These are phyloP conservation scores for Ibycter americanus DNA, from an alignment of 2,797 vertebrate genomes.

Conservation along the genomic window DNA sequence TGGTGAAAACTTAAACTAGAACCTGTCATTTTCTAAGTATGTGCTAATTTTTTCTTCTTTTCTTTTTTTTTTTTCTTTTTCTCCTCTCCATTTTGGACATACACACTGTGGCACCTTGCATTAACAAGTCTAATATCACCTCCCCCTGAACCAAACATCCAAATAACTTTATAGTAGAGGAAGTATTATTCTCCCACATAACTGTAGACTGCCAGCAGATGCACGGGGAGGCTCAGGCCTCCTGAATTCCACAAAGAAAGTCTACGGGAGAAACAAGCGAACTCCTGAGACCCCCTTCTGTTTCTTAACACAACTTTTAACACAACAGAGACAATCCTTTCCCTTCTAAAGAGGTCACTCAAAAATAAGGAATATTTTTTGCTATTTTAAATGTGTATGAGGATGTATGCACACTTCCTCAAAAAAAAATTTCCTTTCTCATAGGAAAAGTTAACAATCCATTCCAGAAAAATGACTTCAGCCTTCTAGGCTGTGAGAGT, in stretches of 20 bases:
- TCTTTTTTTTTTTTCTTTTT: fast-evolving
- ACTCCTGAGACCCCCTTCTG: not conserved
- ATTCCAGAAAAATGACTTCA: not conserved
- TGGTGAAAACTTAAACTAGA: not conserved
- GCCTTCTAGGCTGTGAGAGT: not conserved
- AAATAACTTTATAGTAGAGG: not conserved
- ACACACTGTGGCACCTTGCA: not conserved
- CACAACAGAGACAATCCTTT: not conserved
- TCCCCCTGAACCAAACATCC: not conserved
- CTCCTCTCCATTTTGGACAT: not conserved
- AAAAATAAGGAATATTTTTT: not conserved
- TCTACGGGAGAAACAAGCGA: not conserved
- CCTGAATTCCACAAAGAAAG: not conserved
- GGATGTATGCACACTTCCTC: not conserved
- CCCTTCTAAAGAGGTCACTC: not conserved
- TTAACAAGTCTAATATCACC: not conserved
- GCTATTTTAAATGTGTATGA: not conserved
- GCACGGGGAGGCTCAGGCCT: not conserved
- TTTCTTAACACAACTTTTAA: not conserved
- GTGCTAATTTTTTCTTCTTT: fast-evolving
- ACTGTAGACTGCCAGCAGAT: not conserved
- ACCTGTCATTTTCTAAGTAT: not conserved
- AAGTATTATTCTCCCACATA: not conserved
- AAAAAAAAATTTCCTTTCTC: not conserved
- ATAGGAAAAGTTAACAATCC: not conserved